phyloP scores from a whole-genome alignment of 2,113 vertebrate genomes.

The Abramis brama region DNA sequence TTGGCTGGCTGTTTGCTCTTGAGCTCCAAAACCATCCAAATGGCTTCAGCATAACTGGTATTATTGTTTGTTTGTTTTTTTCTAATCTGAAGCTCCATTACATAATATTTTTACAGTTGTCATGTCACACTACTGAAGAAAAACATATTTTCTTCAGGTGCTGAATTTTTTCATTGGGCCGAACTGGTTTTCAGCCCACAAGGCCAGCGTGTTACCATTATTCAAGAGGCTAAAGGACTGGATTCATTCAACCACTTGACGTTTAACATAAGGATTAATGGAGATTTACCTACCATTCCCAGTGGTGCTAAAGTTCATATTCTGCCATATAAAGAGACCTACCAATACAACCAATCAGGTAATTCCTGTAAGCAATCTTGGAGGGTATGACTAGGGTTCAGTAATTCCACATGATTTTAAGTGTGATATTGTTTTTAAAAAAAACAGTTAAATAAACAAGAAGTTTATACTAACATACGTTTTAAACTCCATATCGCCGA shows the following conservation, averaged over 20 bases:
- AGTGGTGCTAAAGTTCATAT: conserved; percentile 70
- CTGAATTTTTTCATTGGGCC: conserved; percentile 75
- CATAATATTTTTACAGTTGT: not conserved
- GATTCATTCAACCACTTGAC: conserved; percentile 77
- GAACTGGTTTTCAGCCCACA: conserved; percentile 79
- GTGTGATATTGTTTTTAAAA: no score
- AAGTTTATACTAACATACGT: not conserved
- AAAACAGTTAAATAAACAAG: no score
- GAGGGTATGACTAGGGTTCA: not conserved
- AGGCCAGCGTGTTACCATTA: conserved; percentile 73
- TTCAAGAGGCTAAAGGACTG: conserved; percentile 76
- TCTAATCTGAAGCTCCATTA: not conserved
- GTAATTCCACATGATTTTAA: not conserved
- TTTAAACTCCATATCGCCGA: not conserved
- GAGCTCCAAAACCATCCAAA: conserved; percentile 77
- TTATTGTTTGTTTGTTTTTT: conserved; percentile 50
- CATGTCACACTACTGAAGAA: not conserved
- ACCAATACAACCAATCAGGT: conserved; percentile 80
- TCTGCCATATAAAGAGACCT: conserved; percentile 78
- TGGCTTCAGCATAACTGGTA: conserved; percentile 80
- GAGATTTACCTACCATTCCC: conserved; percentile 73
- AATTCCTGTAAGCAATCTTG: conserved; percentile 1
- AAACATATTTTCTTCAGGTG: conserved; percentile 66
- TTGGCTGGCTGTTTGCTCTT: conserved; percentile 83
- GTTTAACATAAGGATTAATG: conserved; percentile 74